Base-by-base conservation (phyloP, 1,140 invertebrate genomes). In the Heliconius himera region DNA sequence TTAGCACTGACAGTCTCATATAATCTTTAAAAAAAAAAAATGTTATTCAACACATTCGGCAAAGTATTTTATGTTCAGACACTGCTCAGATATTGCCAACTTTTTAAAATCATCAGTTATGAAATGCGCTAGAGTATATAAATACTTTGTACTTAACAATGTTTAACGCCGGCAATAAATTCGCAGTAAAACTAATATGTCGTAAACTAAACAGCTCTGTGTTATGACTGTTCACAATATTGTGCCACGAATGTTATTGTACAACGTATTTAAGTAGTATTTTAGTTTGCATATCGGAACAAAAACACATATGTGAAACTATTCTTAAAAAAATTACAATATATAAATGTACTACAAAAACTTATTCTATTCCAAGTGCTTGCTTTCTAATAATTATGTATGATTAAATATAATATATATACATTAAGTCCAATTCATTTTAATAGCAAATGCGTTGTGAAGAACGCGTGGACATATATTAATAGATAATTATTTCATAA, bases 91-190 rank as follows among this genome's bases (percentile, higher is more conserved):
- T 79, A 80, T 76, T 76, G 79, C 73, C 71, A 76, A 77, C 49
- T 56, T 80, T 73, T 36, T 73, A 78, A 41, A 78, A 71, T 74
- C 56, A 78, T 8, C 26, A 56, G 29, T 74, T 49, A 51, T 81
- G 70, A 78, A 73, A 76, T 77, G 75, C 29, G 78, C 33, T 56
- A 41, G 33, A 36, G 56, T 75, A 76, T 78, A 78, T 84, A 80
- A 82, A 85, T 81, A 85, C 77, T 85, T 85, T 85, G 84, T 85
- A 85, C 84, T 85, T 83, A 85, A 82, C 60, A 79, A 82, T 77
- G 76, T 74, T 79, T 75, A 71, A 83, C 73, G 74, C 72, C 70
- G 71, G 73, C 74, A 76, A 80, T 81, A 81, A 83, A 81, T 81
- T 76, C 70, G 77, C 80, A 81, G 77, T 82, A 77, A 81, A 77